Base-by-base conservation (phyloP, 92 coral and sea anemone species). In the Montipora capitata region DNA sequence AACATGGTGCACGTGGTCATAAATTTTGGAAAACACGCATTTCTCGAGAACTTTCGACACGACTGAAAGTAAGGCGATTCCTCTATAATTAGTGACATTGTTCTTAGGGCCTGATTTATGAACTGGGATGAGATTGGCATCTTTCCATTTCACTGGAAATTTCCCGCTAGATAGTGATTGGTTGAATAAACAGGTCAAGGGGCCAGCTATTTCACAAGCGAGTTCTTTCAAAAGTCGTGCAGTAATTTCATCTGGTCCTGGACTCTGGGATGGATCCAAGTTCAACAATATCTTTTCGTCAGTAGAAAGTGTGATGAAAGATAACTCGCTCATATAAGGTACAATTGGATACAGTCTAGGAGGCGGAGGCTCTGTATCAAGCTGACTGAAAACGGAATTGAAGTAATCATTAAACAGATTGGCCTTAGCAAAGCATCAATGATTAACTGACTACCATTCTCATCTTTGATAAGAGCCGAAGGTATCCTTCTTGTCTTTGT, bases 171-270 rank as follows among this genome's bases (percentile, higher is more conserved):
- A 65, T 16, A 61, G 42, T 4, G 70, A 56, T 2, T 79, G 82
- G 17, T 62, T 18, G 57, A 79, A 79, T 1, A 79, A 6, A 15
- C 10, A 15, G 48, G 72, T 20, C 0, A 10, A 35, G 18, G 15
- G 57, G 45, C 13, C 18, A 14, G 68, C 38, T 6, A 62, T 84
- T 15, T 74, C 52, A 18, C 16, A 57, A 51, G 88, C 88, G 4
- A 84, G 54, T 20, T 84, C 88, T 40, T 84, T 74, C 7, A 84
- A 17, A 40, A 73, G 42, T 74, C 83, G 11, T 7, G 88, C 27
- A 42, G 83, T 74, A 11, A 75, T 57, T 27, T 72, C 83, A 74
- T 84, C 82, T 7, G 88, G 88, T 41, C 88, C 88, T 7, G 82
- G 61, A 16, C 81, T 84, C 68, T 84, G 73, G 6, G 88, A 84